Base-by-base conservation (phyloP, 2,113 vertebrate genomes). In the Heterotis niloticus region DNA sequence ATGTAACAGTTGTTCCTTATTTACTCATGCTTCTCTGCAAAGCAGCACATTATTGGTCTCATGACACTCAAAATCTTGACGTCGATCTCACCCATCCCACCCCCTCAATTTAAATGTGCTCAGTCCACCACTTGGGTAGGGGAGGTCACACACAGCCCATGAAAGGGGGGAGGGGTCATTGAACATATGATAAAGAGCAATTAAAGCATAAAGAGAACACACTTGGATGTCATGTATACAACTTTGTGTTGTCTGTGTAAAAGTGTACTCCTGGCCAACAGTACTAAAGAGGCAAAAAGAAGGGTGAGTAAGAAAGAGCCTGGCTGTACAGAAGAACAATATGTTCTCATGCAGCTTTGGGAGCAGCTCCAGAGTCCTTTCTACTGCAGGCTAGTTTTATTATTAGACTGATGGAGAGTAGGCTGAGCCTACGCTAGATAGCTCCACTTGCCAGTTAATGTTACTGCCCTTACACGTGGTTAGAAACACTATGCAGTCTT, bases 261-360 rank as follows among this genome's bases (percentile, higher is more conserved):
- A 20, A 18, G 23, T 72, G 20, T 4, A 7, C 34, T 44, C 69
- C n/a, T n/a, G 44, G 44, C 12, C 13, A 14, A 62, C 4, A 52
- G 14, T 14, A 52, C 23, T 17, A 71, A 34, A 71, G 52, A n/a
- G 54, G 51, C 72, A 57, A 57, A 51, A 57, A 10, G 5, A 5
- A 56, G 17, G 1, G 52, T 24, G 34, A 73, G 71, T 12, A 57
- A 73, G 71, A 73, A 18, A n/a, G 71, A 73, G 71, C 24, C 51
- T 20, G 56, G 71, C 71, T 28, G 83, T 83, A 78, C 83, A 77
- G 82, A 75, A 79, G 83, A 86, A 85, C 88, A 89, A 81, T 78
- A 84, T 82, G 84, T 89, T 87, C 86, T 82, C 81, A 64, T 73
- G 83, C 76, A 81, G 82, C 81, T 85, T 83, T 28, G 64, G 79